These are phyloP conservation scores for Ischnura elegans DNA, from an alignment of 2,888 invertebrate species.

Conservation along the genomic window DNA sequence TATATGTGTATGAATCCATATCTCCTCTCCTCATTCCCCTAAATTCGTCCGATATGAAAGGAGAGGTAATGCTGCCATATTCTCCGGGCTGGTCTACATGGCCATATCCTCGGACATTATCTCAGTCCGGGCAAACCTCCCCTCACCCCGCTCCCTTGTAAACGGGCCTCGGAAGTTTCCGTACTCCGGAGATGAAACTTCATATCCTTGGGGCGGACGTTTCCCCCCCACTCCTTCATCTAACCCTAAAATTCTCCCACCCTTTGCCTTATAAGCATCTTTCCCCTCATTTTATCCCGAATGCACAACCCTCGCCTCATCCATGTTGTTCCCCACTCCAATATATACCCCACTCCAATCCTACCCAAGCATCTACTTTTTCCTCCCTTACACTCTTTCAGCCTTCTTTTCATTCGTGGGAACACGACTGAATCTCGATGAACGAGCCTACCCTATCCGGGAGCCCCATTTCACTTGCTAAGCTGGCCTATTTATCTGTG, in stretches of 20 bases:
- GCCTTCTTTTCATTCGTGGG: background rate
- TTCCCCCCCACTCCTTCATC: background rate
- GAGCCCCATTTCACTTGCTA: constrained; percentile 1
- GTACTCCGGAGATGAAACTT: constrained; percentile 63
- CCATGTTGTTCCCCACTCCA: background rate
- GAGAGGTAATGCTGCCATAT: background rate
- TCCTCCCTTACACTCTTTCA: background rate
- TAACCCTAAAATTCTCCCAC: too few species aligned
- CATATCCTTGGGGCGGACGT: constrained; percentile 53
- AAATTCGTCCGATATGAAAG: background rate
- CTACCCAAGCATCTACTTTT: background rate
- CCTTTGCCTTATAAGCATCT: background rate
- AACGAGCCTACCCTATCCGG: background rate
- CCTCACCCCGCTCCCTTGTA: background rate
- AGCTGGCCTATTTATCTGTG: background rate
- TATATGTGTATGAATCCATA: too few species aligned
- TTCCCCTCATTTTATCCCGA: background rate
- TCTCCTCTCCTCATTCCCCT: background rate
- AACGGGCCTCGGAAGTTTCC: constrained; percentile 58
- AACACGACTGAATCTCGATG: background rate
- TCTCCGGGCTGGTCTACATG: constrained; percentile 7
- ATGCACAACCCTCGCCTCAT: background rate
- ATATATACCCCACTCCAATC: background rate
- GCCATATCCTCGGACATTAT: constrained; percentile 47
- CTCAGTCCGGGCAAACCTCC: background rate